Base-by-base conservation (phyloP, 2,888 invertebrate genomes). In the Chouioia cunea region DNA sequence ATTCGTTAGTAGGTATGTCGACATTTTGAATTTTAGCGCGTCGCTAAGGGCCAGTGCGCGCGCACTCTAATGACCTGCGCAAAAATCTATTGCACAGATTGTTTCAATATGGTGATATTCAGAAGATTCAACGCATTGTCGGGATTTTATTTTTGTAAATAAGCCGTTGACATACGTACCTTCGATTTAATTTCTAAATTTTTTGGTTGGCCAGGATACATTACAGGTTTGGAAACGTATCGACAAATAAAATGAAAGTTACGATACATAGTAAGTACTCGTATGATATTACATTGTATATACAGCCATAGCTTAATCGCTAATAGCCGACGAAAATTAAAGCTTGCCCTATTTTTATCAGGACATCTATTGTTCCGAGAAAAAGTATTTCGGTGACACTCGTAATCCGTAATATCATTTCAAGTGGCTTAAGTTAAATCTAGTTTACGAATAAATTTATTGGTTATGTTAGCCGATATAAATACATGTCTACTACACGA, bases 231-330 rank as follows among this genome's bases (percentile, higher is more conserved):
- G 22, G 52, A 16, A 52, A 20, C 20, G 52, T 23, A 20, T 14
- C 22, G 2, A 8, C 14, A 20, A 20, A 70, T 76, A 86, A 79
- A 79, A 90, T 90, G 90, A 90, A 90, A 88, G 89, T 90, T 64
- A 89, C 88, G 70, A 88, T 90, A 82, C 90, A 90, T 86, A 89
- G 90, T 90, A 82, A 86, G 89, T 86, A 67, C 43, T 10, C 54
- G 53, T 52, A 6, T 2, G 6, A 36, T 6, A 10, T 36, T 36
- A 10, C 4, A 6, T 36, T 36, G 36, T 36, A 36, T 4, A 36
- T 36, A 36, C 6, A 36, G 36, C 6, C 10, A 36, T 10, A 36
- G 36, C 12, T 36, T n/a, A n/a, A 12, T 36, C 36, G 12, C 36
- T 36, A 4, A 10, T 36, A 36, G 12, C 12, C 36, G 36, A 36